Conservation (phyloP, 2,888 invertebrate species). For the Osmoderma eremita region DNA sequence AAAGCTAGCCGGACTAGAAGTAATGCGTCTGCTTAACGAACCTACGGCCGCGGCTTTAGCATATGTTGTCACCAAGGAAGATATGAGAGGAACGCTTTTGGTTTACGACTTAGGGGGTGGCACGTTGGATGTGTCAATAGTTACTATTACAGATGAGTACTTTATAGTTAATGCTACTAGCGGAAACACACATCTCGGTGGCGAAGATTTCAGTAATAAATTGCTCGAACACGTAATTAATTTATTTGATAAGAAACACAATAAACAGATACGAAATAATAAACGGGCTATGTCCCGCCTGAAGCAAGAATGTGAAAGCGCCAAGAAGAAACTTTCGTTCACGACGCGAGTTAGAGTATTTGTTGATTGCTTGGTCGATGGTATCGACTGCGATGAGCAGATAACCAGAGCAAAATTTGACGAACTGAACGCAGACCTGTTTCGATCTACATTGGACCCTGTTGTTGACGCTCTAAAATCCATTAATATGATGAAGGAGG, state of each 20-base stretch:
- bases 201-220: constrained; percentile 51
- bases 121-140: constrained; percentile 52
- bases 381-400: neutral
- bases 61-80: constrained; percentile 45
- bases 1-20: constrained; percentile 48
- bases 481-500: constrained; percentile 42
- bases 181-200: constrained; percentile 53
- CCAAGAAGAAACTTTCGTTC: constrained; percentile 46
- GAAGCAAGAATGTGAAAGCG: constrained; percentile 47
- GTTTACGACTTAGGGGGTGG: constrained; percentile 53
- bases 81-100: constrained; percentile 42
- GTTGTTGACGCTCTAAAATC: constrained; percentile 47
- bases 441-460: constrained; percentile 47
- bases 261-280: constrained; percentile 41
- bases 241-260: constrained; percentile 43
- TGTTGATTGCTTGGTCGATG: constrained; percentile 23
- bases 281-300: constrained; percentile 43
- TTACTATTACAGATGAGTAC: constrained; percentile 40
- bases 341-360: constrained; percentile 35
- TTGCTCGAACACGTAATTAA: constrained; percentile 45
- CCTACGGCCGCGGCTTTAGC: constrained; percentile 52
- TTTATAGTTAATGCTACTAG: constrained; percentile 48
- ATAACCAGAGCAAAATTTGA: constrained; percentile 51
- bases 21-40: constrained; percentile 49
- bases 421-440: constrained; percentile 43